Conservation (phyloP, 2,888 invertebrate genomes). For the Zygogramma bicolorata region DNA sequence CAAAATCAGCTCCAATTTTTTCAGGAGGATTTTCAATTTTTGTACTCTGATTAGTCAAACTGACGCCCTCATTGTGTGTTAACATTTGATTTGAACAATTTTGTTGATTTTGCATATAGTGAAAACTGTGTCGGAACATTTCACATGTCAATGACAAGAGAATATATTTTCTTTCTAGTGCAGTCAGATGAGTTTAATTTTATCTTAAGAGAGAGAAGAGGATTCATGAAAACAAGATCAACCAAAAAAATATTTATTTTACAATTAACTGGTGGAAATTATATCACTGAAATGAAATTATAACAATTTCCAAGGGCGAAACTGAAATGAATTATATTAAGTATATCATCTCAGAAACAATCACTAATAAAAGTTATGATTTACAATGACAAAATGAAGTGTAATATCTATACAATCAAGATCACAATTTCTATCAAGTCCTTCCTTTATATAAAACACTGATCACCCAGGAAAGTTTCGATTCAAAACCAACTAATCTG, state of each 20-base stretch:
- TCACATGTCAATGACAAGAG: too few species aligned
- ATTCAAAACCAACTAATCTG: too few species aligned
- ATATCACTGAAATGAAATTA: slow-evolving; percentile 32
- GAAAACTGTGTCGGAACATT: too few species aligned
- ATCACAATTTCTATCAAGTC: slow-evolving; percentile 36
- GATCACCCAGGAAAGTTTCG: neutral
- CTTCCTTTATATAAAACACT: slow-evolving; percentile 14
- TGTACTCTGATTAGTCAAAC: too few species aligned
- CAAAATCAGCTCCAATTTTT: too few species aligned
- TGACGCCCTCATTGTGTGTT: too few species aligned
- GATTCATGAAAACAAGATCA: neutral
- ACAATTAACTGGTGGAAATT: slow-evolving; percentile 38
- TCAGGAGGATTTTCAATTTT: too few species aligned
- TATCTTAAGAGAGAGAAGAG: too few species aligned
- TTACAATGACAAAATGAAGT: slow-evolving; percentile 18
- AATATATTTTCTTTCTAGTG: too few species aligned
- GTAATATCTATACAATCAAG: slow-evolving; percentile 37
- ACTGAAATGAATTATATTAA: slow-evolving; percentile 8
- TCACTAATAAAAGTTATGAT: slow-evolving; percentile 22
- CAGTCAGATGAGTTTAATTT: too few species aligned
- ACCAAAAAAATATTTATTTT: slow-evolving; percentile 41
- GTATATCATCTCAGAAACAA: slow-evolving; percentile 30
- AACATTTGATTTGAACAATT: too few species aligned
- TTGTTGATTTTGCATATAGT: too few species aligned
- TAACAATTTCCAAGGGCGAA: slow-evolving; percentile 25